Evolutionary conservation across 2,113 vertebrate genomes (phyloP).

Genomic region (Bagarius yarrelli): DNA sequence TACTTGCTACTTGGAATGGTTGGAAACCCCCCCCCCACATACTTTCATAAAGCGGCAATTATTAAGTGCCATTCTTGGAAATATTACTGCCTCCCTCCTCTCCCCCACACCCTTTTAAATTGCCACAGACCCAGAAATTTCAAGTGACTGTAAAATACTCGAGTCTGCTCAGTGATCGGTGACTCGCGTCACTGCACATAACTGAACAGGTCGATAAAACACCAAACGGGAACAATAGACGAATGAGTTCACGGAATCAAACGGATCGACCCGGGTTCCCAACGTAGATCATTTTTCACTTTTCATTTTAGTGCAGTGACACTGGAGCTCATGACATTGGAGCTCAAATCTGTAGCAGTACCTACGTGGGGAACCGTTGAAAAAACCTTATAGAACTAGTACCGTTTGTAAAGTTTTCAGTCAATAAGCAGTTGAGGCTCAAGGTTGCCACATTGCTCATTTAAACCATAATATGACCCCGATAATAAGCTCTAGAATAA

Average conservation of each 20-base stretch:
- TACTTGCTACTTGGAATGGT: no score
- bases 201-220: constrained; percentile 14
- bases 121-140: no score
- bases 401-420: neutral
- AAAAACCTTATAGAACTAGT: neutral
- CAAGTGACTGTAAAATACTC: no score
- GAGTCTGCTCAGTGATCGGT: neutral
- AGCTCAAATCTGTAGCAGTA: neutral
- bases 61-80: no score
- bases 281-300: neutral
- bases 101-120: no score
- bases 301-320: neutral
- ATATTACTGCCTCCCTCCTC: no score
- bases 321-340: no score
- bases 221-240: neutral
- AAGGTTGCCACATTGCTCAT: neutral
- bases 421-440: neutral
- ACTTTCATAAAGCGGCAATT: no score
- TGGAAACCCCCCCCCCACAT: no score
- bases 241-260: neutral
- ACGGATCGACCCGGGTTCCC: neutral
- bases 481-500: neutral
- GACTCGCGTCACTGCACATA: neutral
- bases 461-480: neutral
- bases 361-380: neutral